phyloP scores from a whole-genome alignment of 53 echinoderm and acorn worm genomes.

The Stichopus horrens region DNA sequence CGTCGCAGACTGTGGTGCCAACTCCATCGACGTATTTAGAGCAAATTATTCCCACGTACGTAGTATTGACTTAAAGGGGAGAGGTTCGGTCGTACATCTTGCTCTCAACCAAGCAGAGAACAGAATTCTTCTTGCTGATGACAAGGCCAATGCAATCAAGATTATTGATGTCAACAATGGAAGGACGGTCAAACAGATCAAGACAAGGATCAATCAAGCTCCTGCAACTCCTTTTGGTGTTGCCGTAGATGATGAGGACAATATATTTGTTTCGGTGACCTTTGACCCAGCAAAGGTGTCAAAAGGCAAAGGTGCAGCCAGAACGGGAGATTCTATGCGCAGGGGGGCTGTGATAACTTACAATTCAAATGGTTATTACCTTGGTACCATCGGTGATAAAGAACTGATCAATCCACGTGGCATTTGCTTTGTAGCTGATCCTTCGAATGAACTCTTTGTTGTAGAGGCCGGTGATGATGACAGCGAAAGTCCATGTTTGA shows the following conservation, averaged over 20 bases:
- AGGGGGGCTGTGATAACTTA: slow-evolving; percentile 2
- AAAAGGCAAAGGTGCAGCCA: not conserved
- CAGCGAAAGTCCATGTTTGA: not conserved
- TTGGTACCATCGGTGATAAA: slow-evolving; percentile 30
- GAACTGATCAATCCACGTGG: slow-evolving; percentile 10
- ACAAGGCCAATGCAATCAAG: not conserved
- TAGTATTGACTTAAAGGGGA: not conserved
- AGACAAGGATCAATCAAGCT: slow-evolving; percentile 1
- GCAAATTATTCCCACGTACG: not conserved
- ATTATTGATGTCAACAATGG: not conserved
- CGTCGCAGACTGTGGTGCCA: slow-evolving; percentile 7
- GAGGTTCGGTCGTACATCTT: not conserved
- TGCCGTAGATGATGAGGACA: not conserved
- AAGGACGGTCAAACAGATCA: slow-evolving; percentile 20
- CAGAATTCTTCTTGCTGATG: slow-evolving; percentile 8
- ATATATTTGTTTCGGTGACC: slow-evolving; percentile 17
- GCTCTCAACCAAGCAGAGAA: slow-evolving; percentile 15
- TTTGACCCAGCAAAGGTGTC: slow-evolving; percentile 26
- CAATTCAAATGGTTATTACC: slow-evolving; percentile 29
- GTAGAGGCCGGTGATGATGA: not conserved
- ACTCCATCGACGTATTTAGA: slow-evolving; percentile 4
- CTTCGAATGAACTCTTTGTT: not conserved
- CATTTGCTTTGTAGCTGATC: not conserved
- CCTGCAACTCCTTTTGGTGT: slow-evolving; percentile 19
- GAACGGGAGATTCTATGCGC: not conserved